Percentiles rank a stretch among this genome's conserved stretches.
phyloP scores from a whole-genome alignment of 2,113 vertebrate genomes.

The Epinephelus moara region DNA sequence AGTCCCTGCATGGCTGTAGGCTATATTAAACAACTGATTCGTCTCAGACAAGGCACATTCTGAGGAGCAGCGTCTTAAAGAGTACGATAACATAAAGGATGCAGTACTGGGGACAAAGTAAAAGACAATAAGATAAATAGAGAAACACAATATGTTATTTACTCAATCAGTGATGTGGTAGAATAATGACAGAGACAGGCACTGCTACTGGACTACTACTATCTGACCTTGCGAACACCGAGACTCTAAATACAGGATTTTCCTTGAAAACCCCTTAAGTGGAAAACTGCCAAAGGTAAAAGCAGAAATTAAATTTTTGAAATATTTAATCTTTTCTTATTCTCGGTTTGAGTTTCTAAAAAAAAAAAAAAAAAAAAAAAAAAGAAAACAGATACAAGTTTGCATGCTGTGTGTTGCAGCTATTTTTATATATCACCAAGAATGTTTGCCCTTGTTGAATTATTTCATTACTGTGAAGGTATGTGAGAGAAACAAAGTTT shows the following conservation, averaged over 20 bases:
- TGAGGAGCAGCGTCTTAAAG: slow-evolving; percentile 19
- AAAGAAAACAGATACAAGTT: no score
- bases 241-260: background rate
- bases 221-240: background rate
- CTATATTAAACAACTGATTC: slow-evolving; percentile 72
- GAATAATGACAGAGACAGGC: background rate
- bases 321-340: background rate
- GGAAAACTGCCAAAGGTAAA: slow-evolving; percentile 5
- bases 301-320: background rate
- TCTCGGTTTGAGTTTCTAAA: no score
- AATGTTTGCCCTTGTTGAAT: no score
- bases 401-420: no score
- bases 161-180: background rate
- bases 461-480: no score
- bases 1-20: slow-evolving; percentile 41
- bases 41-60: slow-evolving; percentile 56
- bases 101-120: background rate
- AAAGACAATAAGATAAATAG: slow-evolving; percentile 13
- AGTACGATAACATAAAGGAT: background rate
- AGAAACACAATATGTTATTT: background rate
- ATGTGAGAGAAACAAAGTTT: no score
- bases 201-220: no score
- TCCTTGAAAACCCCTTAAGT: background rate
- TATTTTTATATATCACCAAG: no score
- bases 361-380: no score